phyloP scores from a whole-genome alignment of 2,113 vertebrate genomes.

The Saguinus midas region DNA sequence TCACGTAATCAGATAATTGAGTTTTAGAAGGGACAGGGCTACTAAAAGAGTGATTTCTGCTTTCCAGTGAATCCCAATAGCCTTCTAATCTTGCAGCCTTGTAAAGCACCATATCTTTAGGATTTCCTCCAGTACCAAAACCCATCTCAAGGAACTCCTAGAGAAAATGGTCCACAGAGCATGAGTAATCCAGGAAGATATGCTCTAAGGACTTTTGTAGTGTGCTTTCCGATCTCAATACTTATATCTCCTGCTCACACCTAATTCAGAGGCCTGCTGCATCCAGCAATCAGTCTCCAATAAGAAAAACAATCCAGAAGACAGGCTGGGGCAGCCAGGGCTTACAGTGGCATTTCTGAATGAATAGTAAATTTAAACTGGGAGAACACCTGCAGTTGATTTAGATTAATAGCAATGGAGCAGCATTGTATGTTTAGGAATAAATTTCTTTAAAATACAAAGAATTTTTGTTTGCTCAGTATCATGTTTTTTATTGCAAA shows the following conservation, averaged over 20 bases:
- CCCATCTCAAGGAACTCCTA: not conserved
- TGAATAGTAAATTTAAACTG: not conserved
- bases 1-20: not conserved
- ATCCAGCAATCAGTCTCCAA: not conserved
- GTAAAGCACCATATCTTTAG: not conserved
- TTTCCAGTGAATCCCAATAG: not conserved
- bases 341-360: not conserved
- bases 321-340: not conserved
- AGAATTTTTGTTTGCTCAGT: not conserved
- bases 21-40: not conserved
- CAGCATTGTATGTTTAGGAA: not conserved
- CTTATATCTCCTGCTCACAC: not conserved
- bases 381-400: not conserved
- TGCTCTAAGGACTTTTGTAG: not conserved
- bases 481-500: constrained; percentile 35
- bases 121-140: not conserved
- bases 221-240: not conserved
- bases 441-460: not conserved
- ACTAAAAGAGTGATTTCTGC: constrained; percentile 10
- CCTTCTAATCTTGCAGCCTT: not conserved
- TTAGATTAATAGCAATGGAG: not conserved
- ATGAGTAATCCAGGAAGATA: not conserved
- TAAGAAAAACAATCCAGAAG: not conserved
- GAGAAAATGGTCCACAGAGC: not conserved
- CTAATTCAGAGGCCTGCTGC: not conserved